Percentiles rank a stretch among this genome's conserved stretches.
phyloP scores from a whole-genome alignment of 2,797 vertebrate genomes.

The Florisuga fusca region DNA sequence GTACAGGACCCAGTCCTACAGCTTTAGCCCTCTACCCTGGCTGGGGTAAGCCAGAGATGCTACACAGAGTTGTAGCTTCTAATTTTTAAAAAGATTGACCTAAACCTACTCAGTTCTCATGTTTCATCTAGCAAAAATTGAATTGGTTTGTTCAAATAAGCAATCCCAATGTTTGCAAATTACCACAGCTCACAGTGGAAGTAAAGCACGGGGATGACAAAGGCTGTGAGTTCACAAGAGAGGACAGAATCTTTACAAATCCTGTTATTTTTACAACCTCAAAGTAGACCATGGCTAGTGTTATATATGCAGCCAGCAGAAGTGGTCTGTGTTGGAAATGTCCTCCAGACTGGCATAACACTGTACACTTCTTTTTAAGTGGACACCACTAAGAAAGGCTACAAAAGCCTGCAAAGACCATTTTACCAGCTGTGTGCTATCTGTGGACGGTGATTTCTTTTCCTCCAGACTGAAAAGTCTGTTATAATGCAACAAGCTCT shows the following conservation, averaged over 20 bases:
- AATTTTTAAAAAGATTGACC: not conserved
- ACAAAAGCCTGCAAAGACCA: not conserved
- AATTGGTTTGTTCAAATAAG: constrained; percentile 51
- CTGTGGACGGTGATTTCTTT: not conserved
- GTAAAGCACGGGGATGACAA: constrained; percentile 45
- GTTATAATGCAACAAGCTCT: not conserved
- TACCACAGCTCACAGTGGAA: constrained; percentile 15
- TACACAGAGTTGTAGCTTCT: not conserved
- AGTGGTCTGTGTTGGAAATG: not conserved
- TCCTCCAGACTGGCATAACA: not conserved
- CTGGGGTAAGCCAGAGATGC: not conserved
- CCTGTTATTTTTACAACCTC: constrained; percentile 47
- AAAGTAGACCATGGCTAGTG: not conserved
- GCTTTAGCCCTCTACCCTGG: not conserved
- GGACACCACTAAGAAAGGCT: not conserved
- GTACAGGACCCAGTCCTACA: not conserved
- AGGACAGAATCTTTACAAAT: constrained; percentile 36
- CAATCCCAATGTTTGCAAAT: constrained; percentile 41
- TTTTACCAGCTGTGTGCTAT: not conserved
- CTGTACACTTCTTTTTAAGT: not conserved
- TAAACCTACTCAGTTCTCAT: not conserved
- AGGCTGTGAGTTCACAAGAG: not conserved
- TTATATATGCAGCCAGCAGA: not conserved
- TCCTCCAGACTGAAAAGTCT: not conserved
- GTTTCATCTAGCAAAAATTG: constrained; percentile 6